Evolutionary conservation across 2,888 invertebrate genomes (phyloP), one percentile per base, ranked within the genome.

Genomic region (Ophion ellenae): DNA sequence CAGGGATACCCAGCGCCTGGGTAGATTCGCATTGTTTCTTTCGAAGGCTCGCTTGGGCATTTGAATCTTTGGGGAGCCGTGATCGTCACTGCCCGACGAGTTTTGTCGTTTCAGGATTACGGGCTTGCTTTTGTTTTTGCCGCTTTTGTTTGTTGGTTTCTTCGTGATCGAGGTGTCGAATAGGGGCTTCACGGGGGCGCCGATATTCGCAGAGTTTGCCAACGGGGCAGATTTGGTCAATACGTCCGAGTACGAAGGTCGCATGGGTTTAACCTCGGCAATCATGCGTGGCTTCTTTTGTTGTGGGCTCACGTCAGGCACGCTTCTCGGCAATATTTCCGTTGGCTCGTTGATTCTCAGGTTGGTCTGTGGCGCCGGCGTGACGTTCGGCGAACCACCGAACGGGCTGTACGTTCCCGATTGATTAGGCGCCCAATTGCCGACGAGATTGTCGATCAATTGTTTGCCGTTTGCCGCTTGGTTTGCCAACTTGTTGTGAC

Each of bases 231-330:
- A 95, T 94, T 98, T 98, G 47, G 97, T 96, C 64, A 98, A 92
- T 9, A 98, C 97, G 94, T 97, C 97, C 0, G 98, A 98, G 93
- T 98, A 98, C 17, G 97, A 96, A 74, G 97, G 97, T 78, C 97
- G 95, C 97, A 97, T 97, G 0, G 97, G 97, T 91, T 97, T 97
- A 0, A 98, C 97, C 94, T 97, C 97, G 59, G 97, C 97, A 0
- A 97, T 96, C 93, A 97, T 97, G 75, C 97, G 95, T 81, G 95
- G 95, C 88, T 97, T 97, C 89, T 96, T 96, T 84, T 90, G 80
- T 5, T 88, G 90, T 53, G 11, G 17, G 5, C 53, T 17, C 1
- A 10, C 59, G 0, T 84, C 83, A 7, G 86, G 80, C 6, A 70
- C 80, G 69, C 63, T 89, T 84, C 91, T 91, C 9, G 93, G 91